Percentiles rank a stretch among this genome's conserved stretches.
Conservation (phyloP, 2,888 invertebrate genomes). For the Acanthococcus lagerstroemiae region DNA sequence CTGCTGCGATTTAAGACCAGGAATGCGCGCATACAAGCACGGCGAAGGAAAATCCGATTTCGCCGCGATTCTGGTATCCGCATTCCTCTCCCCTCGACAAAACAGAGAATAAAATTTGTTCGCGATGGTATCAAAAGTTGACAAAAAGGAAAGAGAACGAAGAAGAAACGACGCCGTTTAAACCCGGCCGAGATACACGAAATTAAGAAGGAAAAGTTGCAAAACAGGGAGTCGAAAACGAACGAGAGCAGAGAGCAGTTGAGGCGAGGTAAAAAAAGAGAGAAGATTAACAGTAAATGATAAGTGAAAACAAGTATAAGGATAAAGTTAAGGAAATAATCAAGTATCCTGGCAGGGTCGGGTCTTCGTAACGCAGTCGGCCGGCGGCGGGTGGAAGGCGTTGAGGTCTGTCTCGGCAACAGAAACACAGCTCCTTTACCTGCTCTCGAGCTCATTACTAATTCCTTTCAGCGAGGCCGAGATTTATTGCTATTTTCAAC, state of each 20-base stretch:
- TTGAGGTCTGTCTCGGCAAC: constrained; percentile 23
- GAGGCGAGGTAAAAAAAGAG: background rate
- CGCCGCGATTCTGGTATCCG: too few relatives aligned
- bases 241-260: background rate
- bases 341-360: constrained; percentile 18
- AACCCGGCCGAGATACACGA: background rate
- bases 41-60: too few relatives aligned
- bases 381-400: constrained; percentile 16
- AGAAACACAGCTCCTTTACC: constrained; percentile 10
- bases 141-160: too few relatives aligned
- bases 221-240: background rate
- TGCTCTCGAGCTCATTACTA: constrained; percentile 24
- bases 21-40: too few relatives aligned
- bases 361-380: too few relatives aligned
- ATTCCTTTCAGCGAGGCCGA: constrained; percentile 28
- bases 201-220: background rate
- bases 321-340: constrained; percentile 21
- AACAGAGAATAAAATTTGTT: too few relatives aligned
- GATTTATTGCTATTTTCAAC: constrained; percentile 27
- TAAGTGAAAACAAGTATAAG: constrained; percentile 22
- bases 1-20: too few relatives aligned
- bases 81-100: too few relatives aligned
- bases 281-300: constrained; percentile 25
- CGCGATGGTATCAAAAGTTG: too few relatives aligned
- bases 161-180: too few relatives aligned